A percentile compares a stretch with the other conserved stretches of the same genome.
These are phyloP conservation scores for Drosophila lowei DNA, from an alignment of 1,140 invertebrate genomes.

Conservation along the genomic window DNA sequence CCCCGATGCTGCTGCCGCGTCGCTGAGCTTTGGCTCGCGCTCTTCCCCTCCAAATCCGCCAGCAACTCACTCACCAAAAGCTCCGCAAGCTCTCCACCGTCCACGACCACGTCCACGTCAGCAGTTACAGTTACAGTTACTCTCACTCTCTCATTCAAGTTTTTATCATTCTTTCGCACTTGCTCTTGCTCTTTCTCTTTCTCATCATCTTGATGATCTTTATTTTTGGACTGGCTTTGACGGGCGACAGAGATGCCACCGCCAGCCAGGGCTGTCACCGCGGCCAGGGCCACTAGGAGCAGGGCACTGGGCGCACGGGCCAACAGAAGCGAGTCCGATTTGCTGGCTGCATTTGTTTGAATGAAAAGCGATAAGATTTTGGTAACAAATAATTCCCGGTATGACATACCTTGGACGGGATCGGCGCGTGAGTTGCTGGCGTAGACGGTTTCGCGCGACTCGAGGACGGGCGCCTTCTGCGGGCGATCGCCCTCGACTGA, in stretches of 20 bases:
- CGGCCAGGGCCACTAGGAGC: slow-evolving; percentile 59
- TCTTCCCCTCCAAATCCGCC: slow-evolving; percentile 14
- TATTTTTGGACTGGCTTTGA: slow-evolving; percentile 5
- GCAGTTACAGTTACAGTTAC: slow-evolving; percentile 12
- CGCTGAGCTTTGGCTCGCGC: slow-evolving; percentile 25
- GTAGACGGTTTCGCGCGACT: slow-evolving; percentile 85
- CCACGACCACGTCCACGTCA: neutral
- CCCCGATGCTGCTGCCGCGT: slow-evolving; percentile 18
- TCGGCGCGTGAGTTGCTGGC: slow-evolving; percentile 84
- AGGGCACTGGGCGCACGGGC: slow-evolving; percentile 55
- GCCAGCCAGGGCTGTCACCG: slow-evolving; percentile 58
- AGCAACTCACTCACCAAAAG: slow-evolving; percentile 34
- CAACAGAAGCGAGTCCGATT: slow-evolving; percentile 65
- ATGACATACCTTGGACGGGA: slow-evolving; percentile 85
- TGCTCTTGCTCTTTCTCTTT: neutral
- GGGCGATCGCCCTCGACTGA: slow-evolving; percentile 88
- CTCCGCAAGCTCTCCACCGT: neutral
- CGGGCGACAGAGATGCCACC: slow-evolving; percentile 19
- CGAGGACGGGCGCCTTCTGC: slow-evolving; percentile 86
- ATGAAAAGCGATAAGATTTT: slow-evolving; percentile 83
- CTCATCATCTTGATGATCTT: slow-evolving; percentile 1
- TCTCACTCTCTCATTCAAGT: slow-evolving; percentile 17
- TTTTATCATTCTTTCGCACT: slow-evolving; percentile 2
- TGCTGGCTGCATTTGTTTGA: slow-evolving; percentile 82
- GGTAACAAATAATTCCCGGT: slow-evolving; percentile 83